phyloP scores from a whole-genome alignment of 2,113 vertebrate genomes.

The Crotalus helleri region DNA sequence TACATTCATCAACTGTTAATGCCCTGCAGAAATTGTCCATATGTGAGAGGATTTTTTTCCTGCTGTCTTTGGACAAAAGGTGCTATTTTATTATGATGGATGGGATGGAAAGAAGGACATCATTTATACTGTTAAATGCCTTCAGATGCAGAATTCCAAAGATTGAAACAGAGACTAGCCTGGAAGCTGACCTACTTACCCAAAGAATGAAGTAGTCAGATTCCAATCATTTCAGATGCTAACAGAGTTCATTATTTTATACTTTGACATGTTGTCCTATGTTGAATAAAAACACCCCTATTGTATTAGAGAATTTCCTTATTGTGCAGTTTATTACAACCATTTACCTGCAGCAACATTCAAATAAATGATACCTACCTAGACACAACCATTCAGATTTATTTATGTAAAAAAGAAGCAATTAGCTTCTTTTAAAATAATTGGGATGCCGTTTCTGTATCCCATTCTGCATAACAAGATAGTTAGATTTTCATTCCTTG shows the following conservation, averaged over 20 bases:
- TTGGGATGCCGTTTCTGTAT: neutral
- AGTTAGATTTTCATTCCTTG: neutral
- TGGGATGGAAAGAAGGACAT: neutral
- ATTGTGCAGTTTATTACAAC: neutral
- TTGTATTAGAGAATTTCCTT: neutral
- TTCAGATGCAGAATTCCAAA: neutral
- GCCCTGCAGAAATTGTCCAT: neutral
- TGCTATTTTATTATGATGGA: neutral
- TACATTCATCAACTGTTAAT: neutral
- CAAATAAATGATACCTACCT: neutral
- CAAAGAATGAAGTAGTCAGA: neutral
- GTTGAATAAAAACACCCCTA: neutral
- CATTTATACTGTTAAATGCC: neutral
- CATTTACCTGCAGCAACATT: neutral
- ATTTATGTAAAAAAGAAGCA: neutral
- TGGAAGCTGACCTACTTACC: neutral
- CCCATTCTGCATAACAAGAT: neutral
- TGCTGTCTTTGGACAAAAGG: neutral
- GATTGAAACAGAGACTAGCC: neutral
- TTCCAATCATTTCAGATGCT: neutral
- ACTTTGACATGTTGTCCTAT: neutral
- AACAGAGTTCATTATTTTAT: neutral
- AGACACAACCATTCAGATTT: neutral
- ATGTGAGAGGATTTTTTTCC: neutral
- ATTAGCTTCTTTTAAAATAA: neutral